Evolutionary conservation across 2,888 invertebrate genomes (phyloP), one percentile per base, ranked within the genome.

Genomic region (Oscheius sp.): DNA sequence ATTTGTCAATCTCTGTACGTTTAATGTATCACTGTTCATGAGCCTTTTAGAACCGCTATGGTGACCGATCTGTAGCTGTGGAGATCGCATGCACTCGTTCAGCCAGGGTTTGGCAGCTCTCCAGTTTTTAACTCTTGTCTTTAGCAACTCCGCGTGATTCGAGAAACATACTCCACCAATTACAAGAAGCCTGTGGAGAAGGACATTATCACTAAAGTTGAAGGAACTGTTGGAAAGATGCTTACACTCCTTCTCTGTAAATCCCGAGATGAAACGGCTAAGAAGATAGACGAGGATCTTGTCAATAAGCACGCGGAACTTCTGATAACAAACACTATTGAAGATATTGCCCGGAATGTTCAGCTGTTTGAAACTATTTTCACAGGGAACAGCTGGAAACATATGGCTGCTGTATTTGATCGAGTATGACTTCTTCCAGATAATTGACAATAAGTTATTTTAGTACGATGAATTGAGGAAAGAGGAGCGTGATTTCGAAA

Each of bases 51-150:
- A 82, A 81, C 56, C 73, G 83, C 14, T 76, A 83, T 8, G 78
- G 78, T 5, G 83, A 84, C 47, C 80, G 81, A 47, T 79, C 78
- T 2, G 76, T 83, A 24, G 83, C 86, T 12, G 84, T 86, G 20
- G 86, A 86, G 69, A 83, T 86, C 59, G 82, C 84, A 0, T 80
- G 85, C 65, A 86, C 85, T 17, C 78, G 81, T 38, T 77, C 82
- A 5, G 80, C 84, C 72, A 83, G 85, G 72, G 82, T 84, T 64
- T 57, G 74, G 61, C n/a, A n/a, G n/a, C n/a, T 17, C 41, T 12
- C 3, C 4, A 12, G n/a, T 41, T 12, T 12, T 41, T 41, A 20
- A 41, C 41, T 20, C 4, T 14, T 24, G 3, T 63, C 71, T 83
- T 71, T 68, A 84, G 82, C 84, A 84, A 69, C 71, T 84, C 17